Evolutionary conservation across 2,888 invertebrate species (phyloP).

Genomic region (Drosophila borborema): DNA sequence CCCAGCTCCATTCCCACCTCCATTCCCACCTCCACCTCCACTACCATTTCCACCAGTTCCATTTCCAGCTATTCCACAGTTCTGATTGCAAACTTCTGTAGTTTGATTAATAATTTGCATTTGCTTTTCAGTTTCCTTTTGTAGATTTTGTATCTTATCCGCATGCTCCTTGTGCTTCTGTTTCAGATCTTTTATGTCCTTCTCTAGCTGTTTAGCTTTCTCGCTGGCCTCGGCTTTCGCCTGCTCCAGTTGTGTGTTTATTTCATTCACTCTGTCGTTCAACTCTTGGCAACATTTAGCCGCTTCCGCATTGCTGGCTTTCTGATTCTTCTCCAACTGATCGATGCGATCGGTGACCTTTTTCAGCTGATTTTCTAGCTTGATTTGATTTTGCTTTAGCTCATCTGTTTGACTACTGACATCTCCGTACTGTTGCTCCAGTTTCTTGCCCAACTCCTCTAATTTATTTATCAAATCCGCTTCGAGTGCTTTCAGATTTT

Average conservation of each 20-base stretch:
- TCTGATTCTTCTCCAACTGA: conserved; percentile 17
- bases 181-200: conserved; percentile 20
- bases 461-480: conserved; percentile 9
- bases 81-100: conserved; percentile 15
- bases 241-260: conserved; percentile 10
- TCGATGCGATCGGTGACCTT: conserved; percentile 4
- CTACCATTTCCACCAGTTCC: neutral
- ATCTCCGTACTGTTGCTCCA: neutral
- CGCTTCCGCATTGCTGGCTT: neutral
- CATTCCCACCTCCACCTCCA: neutral
- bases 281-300: conserved; percentile 40
- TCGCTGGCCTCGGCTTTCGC: neutral
- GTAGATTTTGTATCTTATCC: neutral
- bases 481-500: conserved; percentile 23
- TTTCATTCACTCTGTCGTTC: neutral
- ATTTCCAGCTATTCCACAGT: neutral
- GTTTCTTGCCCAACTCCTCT: neutral
- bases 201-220: neutral
- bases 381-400: conserved; percentile 1
- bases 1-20: too few relatives aligned
- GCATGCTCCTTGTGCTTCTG: conserved; percentile 26
- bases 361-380: conserved; percentile 5
- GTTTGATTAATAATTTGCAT: neutral
- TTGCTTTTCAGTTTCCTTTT: conserved; percentile 3
- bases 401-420: neutral